Percentiles rank a stretch among this genome's conserved stretches.
These are phyloP conservation scores for Rhagoletis zephyria DNA, from an alignment of 1,140 invertebrate genomes.

Conservation along the genomic window DNA sequence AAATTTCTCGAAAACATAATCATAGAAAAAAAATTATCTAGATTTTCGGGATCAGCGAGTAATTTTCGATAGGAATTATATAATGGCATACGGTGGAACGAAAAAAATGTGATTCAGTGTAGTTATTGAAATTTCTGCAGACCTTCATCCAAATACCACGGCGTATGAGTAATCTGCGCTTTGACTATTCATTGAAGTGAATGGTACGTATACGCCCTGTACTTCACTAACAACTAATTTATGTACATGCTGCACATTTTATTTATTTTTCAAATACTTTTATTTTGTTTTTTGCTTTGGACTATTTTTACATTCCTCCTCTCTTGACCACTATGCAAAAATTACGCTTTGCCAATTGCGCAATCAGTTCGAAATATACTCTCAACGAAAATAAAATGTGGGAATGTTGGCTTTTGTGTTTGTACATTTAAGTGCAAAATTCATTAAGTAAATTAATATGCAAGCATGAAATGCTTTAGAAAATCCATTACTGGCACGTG, in stretches of 20 bases:
- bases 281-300: not conserved
- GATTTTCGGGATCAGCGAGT: too few species aligned
- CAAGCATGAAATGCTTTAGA: slow-evolving; percentile 25
- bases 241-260: not conserved
- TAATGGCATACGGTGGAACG: too few species aligned
- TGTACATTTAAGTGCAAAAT: slow-evolving; percentile 39
- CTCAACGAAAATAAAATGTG: not conserved
- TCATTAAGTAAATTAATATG: slow-evolving; percentile 34
- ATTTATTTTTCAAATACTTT: not conserved
- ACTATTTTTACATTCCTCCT: not conserved
- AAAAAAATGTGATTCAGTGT: too few species aligned
- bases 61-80: too few species aligned
- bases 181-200: not conserved
- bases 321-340: not conserved
- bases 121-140: not conserved
- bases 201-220: slow-evolving; percentile 1
- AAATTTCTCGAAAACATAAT: too few species aligned
- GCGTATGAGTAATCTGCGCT: not conserved
- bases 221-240: not conserved
- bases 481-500: slow-evolving; percentile 32
- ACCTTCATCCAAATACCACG: not conserved
- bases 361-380: not conserved
- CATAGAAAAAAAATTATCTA: too few species aligned
- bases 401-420: not conserved
- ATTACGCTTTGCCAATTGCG: not conserved